Evolutionary conservation across 1,140 invertebrate species (phyloP), one percentile per base, ranked within the genome.

Genomic region (Drosophila tsacasi): DNA sequence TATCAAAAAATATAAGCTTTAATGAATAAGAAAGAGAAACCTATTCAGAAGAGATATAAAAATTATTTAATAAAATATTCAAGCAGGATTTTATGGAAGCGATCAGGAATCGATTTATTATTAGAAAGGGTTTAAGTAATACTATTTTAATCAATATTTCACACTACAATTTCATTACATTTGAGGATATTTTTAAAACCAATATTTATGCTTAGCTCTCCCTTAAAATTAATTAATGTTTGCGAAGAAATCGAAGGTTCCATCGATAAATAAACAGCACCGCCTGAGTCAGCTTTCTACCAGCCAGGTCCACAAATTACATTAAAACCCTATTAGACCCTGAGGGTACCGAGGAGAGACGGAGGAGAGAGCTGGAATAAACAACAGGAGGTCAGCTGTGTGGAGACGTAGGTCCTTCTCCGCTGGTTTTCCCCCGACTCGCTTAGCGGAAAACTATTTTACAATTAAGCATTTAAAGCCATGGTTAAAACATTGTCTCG

Each of bases 401-500:
- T 35, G 32, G 13, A 27, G 15, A 21, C 27, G 49, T 30, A 30
- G 19, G 7, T 37, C 8, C 32, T 49, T 49, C 15, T 47, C 46
- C 46, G 10, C 32, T 0, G 19, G 19, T 17, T 55, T 37, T 55
- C 35, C 54, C 42, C 47, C 42, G 67, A 50, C 35, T 67, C 47
- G 67, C 47, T 54, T 66, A 61, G 66, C 52, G 69, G 69, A 58
- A 72, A 73, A 79, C 76, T 79, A 73, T 79, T 79, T 79, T 46
- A 79, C 77, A 79, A 79, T 79, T 79, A 79, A 79, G 76, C 77
- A 79, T 79, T 79, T 79, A 79, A 79, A 49, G 77, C 77, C 59
- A 73, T 61, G 63, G 76, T 57, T 79, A 78, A 77, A 79, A 79
- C 76, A 78, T 64, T 71, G 75, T 78, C 46, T 52, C 44, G 65